Base-by-base conservation (phyloP, 2,888 invertebrate genomes). In the Drosophila atroscutellata region DNA sequence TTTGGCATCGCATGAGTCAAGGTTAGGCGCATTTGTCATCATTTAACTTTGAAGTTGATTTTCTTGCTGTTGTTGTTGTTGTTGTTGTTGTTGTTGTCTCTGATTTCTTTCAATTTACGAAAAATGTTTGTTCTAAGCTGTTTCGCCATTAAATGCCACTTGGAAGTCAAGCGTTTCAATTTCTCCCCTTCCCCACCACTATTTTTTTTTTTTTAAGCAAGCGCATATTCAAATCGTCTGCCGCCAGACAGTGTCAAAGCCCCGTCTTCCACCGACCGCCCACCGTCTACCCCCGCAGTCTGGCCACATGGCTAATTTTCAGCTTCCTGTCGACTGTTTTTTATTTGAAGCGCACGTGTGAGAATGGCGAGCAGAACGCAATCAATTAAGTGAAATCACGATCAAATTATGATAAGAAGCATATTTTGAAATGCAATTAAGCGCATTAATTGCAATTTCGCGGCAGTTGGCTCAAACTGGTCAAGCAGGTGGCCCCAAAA, bases 41-140 rank as follows among this genome's bases (percentile, higher is more conserved):
- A 75, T 86, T 86, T 86, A 90, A 72, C 57, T 66, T 75, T 70
- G 61, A 77, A 30, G 57, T 24, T 50, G 42, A 54, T 70, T 51
- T 36, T 64, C 20, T 51, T 32, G n/a, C n/a, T n/a, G 8, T 28
- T 59, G 32, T 49, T 61, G 62, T 63, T 59, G 32, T 45, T 61
- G 64, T 65, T 28, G 8, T 28, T 59, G 32, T 49, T 61, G 64
- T 65, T 78, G 75, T 69, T 77, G 49, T 52, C 75, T 49, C 63
- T 85, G 83, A 87, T 88, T 90, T 87, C 71, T 56, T 81, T 71
- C 82, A 86, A 89, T 89, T 90, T 81, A 86, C 87, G 71, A 69
- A 61, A 83, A 79, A 63, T 75, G 55, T 75, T 86, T 80, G 83
- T 77, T 82, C 80, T 71, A 88, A 90, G 82, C 86, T 75, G 65